These are phyloP conservation scores for Chloroceryle inda DNA, from an alignment of 2,797 vertebrate species.

Conservation along the genomic window DNA sequence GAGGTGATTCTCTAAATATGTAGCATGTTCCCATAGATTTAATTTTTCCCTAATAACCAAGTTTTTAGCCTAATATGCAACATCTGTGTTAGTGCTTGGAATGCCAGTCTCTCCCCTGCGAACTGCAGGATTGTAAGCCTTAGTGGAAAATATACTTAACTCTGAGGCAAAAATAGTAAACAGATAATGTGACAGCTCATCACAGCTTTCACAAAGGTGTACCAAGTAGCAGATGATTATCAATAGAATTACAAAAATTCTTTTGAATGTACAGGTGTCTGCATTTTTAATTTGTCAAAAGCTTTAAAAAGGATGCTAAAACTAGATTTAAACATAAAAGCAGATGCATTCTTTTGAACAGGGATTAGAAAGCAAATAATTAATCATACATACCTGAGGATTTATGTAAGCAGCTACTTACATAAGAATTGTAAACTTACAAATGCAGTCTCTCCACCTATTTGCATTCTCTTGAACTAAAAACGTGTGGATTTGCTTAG, in stretches of 20 bases:
- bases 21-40: neutral
- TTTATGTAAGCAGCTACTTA: slow-evolving; percentile 61
- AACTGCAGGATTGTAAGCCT: neutral
- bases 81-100: neutral
- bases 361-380: slow-evolving; percentile 63
- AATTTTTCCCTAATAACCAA: neutral
- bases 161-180: neutral
- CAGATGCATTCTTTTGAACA: slow-evolving; percentile 2
- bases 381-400: slow-evolving; percentile 54
- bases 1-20: neutral
- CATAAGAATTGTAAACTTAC: slow-evolving; percentile 24
- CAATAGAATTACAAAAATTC: neutral
- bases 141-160: neutral
- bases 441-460: slow-evolving; percentile 9
- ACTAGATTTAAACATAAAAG: slow-evolving; percentile 38
- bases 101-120: neutral
- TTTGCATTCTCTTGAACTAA: slow-evolving; percentile 9
- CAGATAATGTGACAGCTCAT: neutral
- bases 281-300: slow-evolving; percentile 41
- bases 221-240: neutral
- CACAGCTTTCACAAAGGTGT: neutral
- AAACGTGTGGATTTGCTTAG: neutral
- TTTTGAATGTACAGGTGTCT: neutral
- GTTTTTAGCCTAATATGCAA: neutral
- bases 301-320: slow-evolving; percentile 37